These are phyloP conservation scores for Corythoichthys haematopterus DNA, from an alignment of 2,113 vertebrate genomes.

Conservation along the genomic window DNA sequence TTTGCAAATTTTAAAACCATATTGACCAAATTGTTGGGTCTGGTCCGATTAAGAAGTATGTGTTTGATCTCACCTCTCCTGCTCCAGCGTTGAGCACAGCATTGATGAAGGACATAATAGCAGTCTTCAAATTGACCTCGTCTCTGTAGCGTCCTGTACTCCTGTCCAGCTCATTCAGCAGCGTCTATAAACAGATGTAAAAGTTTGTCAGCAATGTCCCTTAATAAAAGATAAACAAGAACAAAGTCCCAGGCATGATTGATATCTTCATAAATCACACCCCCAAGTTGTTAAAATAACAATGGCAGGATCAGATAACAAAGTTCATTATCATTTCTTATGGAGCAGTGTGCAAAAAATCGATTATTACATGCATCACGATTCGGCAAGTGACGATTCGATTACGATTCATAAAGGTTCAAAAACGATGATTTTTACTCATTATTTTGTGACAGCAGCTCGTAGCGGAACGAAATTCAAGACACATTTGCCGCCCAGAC, in stretches of 20 bases:
- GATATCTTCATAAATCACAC: background rate
- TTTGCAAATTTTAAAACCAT: background rate
- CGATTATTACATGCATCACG: no score
- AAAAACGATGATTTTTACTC: no score
- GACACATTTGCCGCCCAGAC: no score
- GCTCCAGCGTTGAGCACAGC: conserved; percentile 93
- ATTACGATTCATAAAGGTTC: no score
- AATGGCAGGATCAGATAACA: background rate
- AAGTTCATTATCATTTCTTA: no score
- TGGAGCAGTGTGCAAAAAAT: no score
- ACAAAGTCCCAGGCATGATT: background rate
- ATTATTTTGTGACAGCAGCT: no score
- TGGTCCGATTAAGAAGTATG: background rate
- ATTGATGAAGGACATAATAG: conserved; percentile 98
- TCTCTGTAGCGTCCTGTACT: conserved; percentile 90
- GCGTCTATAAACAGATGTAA: conserved; percentile 65
- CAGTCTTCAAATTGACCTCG: conserved; percentile 95
- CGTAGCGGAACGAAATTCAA: no score
- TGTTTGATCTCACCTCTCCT: conserved; percentile 80
- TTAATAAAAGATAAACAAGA: background rate
- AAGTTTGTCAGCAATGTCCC: background rate
- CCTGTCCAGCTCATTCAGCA: conserved; percentile 89
- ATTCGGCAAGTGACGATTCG: no score
- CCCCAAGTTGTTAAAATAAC: background rate
- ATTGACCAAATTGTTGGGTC: background rate